These are phyloP conservation scores for Drosophila varians DNA, from an alignment of 1,140 invertebrate species.

Conservation along the genomic window DNA sequence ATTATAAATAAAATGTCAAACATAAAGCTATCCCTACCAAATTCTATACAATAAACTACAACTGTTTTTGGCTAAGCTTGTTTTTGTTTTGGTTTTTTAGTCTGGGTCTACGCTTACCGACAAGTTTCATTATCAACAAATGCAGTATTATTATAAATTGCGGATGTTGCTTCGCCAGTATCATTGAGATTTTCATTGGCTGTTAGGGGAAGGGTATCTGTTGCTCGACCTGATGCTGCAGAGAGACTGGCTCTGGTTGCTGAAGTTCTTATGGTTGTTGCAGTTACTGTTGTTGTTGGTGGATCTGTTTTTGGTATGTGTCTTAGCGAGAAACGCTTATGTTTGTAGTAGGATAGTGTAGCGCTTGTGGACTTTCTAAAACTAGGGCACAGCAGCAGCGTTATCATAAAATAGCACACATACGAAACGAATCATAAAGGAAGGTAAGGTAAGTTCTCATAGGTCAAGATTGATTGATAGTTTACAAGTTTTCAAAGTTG, in stretches of 20 bases:
- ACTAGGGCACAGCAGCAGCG: constrained; percentile 68
- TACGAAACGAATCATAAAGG: constrained; percentile 54
- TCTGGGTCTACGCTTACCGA: constrained; percentile 77
- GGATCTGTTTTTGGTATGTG: constrained; percentile 78
- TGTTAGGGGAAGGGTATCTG: constrained; percentile 70
- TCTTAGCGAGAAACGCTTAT: constrained; percentile 82
- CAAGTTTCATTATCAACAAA: constrained; percentile 82
- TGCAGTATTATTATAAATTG: constrained; percentile 75
- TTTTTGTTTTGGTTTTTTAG: constrained; percentile 20
- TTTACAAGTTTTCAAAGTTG: constrained; percentile 5
- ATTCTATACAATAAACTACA: constrained; percentile 1
- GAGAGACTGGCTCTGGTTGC: constrained; percentile 64
- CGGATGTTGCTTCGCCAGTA: constrained; percentile 56
- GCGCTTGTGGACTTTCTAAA: constrained; percentile 81
- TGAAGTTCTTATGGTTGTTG: constrained; percentile 44
- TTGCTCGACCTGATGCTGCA: constrained; percentile 45
- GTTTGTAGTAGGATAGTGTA: constrained; percentile 81
- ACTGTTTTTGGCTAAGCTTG: constrained; percentile 24
- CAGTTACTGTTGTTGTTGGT: constrained; percentile 48
- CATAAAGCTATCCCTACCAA: not conserved
- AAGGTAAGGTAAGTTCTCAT: constrained; percentile 49
- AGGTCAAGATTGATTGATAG: constrained; percentile 23
- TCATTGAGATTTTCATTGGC: constrained; percentile 59
- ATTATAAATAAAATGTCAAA: not conserved
- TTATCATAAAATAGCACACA: constrained; percentile 65